phyloP scores from a whole-genome alignment of 2,113 vertebrate species.

The Jaculus jaculus region DNA sequence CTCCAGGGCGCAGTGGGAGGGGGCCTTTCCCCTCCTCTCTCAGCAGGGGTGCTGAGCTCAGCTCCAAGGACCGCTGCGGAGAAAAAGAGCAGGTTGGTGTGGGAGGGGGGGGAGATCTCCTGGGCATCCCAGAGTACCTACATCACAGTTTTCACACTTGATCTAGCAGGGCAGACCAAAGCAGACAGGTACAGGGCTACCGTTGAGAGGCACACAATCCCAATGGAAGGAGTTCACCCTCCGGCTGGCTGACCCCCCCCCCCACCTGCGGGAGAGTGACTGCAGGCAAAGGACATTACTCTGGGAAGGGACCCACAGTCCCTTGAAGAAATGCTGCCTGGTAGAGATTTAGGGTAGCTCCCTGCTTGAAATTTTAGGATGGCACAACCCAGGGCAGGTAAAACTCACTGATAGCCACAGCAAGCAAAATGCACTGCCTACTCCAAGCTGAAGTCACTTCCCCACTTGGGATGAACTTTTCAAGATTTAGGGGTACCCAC shows the following conservation, averaged over 20 bases:
- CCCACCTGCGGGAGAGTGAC: neutral
- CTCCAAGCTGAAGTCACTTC: neutral
- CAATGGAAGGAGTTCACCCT: conserved; percentile 16
- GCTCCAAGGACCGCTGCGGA: conserved; percentile 72
- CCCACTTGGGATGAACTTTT: neutral
- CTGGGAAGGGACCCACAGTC: neutral
- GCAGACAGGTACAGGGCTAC: neutral
- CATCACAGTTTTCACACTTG: neutral
- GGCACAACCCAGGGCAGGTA: neutral
- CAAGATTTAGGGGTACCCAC: neutral
- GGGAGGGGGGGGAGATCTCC: neutral
- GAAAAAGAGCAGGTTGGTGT: conserved; percentile 17
- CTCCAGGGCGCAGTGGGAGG: conserved; percentile 65
- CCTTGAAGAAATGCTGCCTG: neutral
- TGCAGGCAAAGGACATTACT: neutral
- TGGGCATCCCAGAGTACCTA: neutral
- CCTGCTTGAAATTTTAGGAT: neutral
- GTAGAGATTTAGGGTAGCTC: neutral
- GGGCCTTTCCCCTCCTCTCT: conserved; percentile 7
- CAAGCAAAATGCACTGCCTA: neutral
- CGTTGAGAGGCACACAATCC: neutral
- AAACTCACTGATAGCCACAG: neutral
- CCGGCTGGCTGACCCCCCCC: neutral
- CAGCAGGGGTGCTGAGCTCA: conserved; percentile 19
- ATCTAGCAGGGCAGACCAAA: neutral